phyloP scores from a whole-genome alignment of 37 sponge, comb jelly and placozoan species.

The Beroe forskalii region DNA sequence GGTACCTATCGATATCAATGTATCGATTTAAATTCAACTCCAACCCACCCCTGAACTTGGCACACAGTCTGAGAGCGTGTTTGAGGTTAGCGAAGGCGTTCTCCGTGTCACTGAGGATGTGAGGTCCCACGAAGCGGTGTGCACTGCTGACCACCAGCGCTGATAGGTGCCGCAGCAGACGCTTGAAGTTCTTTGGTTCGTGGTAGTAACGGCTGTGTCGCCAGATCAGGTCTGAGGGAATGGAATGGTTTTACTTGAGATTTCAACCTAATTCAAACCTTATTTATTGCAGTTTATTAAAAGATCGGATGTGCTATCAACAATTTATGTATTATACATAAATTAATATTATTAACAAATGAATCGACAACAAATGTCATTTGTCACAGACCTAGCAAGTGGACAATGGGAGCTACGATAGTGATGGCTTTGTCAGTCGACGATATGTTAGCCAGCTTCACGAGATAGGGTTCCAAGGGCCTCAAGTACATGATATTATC shows the following conservation, averaged over 20 bases:
- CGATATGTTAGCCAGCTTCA: neutral
- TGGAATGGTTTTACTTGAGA: too few relatives aligned
- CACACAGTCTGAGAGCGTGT: constrained; percentile 81
- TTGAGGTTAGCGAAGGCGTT: constrained; percentile 67
- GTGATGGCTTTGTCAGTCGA: constrained; percentile 20
- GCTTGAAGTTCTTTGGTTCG: constrained; percentile 70
- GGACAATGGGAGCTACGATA: constrained; percentile 44
- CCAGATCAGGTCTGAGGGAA: constrained; percentile 48
- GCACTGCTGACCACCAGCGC: constrained; percentile 75
- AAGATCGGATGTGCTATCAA: too few relatives aligned
- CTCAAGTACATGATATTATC: constrained; percentile 41
- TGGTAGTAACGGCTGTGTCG: constrained; percentile 66
- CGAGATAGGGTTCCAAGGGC: constrained; percentile 36
- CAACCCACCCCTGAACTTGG: constrained; percentile 77
- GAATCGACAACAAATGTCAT: too few relatives aligned
- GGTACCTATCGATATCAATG: too few relatives aligned
- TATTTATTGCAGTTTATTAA: too few relatives aligned
- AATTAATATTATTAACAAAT: too few relatives aligned
- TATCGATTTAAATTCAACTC: too few relatives aligned
- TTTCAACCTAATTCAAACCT: too few relatives aligned
- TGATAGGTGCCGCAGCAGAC: constrained; percentile 71
- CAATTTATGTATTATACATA: too few relatives aligned
- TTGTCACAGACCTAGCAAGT: constrained; percentile 29
- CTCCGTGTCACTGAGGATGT: constrained; percentile 71
- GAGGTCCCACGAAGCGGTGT: constrained; percentile 70